phyloP scores from a whole-genome alignment of 2,888 invertebrate genomes.

The Lysandra bellargus region DNA sequence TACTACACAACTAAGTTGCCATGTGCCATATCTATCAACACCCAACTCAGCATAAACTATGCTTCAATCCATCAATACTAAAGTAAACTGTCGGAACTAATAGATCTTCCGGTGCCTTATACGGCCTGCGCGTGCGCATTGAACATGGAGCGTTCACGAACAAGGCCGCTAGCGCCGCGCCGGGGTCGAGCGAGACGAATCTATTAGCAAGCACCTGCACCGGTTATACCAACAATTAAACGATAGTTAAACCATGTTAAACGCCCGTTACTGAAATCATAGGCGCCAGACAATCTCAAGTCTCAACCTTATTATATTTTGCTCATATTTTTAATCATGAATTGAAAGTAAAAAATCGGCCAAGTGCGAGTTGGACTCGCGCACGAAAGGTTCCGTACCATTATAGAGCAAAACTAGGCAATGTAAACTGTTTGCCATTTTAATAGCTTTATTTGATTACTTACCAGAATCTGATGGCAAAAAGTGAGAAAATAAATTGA shows the following conservation, averaged over 20 bases:
- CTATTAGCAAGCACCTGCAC: not conserved
- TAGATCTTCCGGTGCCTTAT: not conserved
- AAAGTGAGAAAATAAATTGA: too few species aligned
- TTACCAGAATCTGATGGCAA: too few species aligned
- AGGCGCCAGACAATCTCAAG: not conserved
- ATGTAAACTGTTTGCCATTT: too few species aligned
- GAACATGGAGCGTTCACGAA: not conserved
- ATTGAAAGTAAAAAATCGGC: too few species aligned
- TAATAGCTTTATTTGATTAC: too few species aligned
- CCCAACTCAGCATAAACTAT: too few species aligned
- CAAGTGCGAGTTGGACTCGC: too few species aligned
- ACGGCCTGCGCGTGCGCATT: not conserved
- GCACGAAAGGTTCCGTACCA: too few species aligned
- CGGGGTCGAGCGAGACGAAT: not conserved
- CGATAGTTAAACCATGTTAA: not conserved
- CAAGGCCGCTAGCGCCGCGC: not conserved
- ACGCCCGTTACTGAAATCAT: not conserved
- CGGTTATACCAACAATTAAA: not conserved
- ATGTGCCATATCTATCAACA: too few species aligned
- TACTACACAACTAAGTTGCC: too few species aligned
- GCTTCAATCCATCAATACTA: not conserved
- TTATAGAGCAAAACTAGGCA: too few species aligned
- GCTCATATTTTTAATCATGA: too few species aligned
- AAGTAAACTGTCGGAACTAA: constrained; percentile 1
- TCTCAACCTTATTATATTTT: not conserved